Conservation (phyloP, 1,140 invertebrate genomes). For the Drosophila ohnishii region DNA sequence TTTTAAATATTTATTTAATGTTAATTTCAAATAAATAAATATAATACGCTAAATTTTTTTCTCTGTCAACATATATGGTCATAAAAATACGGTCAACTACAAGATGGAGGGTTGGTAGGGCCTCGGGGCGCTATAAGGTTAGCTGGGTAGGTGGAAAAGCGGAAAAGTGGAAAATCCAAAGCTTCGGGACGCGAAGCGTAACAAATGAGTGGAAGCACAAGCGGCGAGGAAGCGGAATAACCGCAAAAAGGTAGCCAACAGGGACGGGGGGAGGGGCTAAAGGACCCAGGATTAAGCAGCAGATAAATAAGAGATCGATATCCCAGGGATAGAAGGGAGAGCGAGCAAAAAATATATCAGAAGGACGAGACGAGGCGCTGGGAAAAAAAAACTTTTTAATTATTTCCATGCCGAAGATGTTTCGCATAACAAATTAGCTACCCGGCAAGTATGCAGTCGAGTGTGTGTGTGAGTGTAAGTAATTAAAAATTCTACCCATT, state of each 20-base stretch:
- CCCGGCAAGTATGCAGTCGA: constrained; percentile 48
- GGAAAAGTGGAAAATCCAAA: constrained; percentile 11
- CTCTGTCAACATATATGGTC: constrained; percentile 26
- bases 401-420: constrained; percentile 80
- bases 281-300: constrained; percentile 29
- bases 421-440: constrained; percentile 81
- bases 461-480: constrained; percentile 53
- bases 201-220: constrained; percentile 43
- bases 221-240: constrained; percentile 38
- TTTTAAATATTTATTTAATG: no score
- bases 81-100: constrained; percentile 35
- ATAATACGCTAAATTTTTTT: neutral
- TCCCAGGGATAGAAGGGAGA: neutral
- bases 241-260: constrained; percentile 58
- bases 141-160: neutral
- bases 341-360: neutral
- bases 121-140: no score
- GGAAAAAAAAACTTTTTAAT: constrained; percentile 72
- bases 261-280: neutral
- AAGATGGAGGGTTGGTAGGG: constrained; percentile 7
- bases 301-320: constrained; percentile 48
- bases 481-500: constrained; percentile 83
- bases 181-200: constrained; percentile 37
- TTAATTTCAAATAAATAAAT: neutral
- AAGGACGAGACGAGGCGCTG: neutral